Evolutionary conservation across 2,797 vertebrate species (phyloP).

Genomic region (Paguma larvata): DNA sequence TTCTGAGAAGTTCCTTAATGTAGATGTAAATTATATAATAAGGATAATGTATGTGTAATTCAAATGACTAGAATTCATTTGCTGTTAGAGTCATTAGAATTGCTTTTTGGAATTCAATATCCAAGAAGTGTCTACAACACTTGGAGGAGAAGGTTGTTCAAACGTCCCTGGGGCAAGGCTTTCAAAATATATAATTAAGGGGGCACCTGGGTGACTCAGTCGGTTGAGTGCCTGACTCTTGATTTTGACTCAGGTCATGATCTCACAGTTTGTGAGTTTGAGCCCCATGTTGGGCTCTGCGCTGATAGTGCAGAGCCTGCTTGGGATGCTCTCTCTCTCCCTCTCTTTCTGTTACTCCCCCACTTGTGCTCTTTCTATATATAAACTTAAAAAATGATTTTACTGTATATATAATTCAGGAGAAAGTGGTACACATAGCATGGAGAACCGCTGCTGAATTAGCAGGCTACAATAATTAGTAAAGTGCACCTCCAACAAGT

Average conservation of each 20-base stretch:
- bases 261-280: too few relatives aligned
- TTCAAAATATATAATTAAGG: conserved; percentile 50
- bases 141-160: not conserved
- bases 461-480: conserved; percentile 48
- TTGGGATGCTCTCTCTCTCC: too few relatives aligned
- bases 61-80: conserved; percentile 17
- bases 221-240: too few relatives aligned
- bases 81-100: not conserved
- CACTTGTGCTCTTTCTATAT: too few relatives aligned
- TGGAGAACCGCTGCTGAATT: not conserved
- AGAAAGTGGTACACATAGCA: conserved; percentile 1
- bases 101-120: conserved; percentile 47
- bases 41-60: conserved; percentile 28
- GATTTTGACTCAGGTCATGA: too few relatives aligned
- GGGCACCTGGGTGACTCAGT: too few relatives aligned
- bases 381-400: too few relatives aligned
- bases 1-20: not conserved
- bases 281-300: too few relatives aligned
- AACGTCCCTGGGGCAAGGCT: not conserved
- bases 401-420: conserved; percentile 21
- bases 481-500: conserved; percentile 5
- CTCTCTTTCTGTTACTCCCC: too few relatives aligned
- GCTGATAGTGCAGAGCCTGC: too few relatives aligned
- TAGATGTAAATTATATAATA: conserved; percentile 48
- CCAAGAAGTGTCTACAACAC: not conserved